phyloP scores from a whole-genome alignment of 2,113 vertebrate genomes.

The Coracopsis vasa region DNA sequence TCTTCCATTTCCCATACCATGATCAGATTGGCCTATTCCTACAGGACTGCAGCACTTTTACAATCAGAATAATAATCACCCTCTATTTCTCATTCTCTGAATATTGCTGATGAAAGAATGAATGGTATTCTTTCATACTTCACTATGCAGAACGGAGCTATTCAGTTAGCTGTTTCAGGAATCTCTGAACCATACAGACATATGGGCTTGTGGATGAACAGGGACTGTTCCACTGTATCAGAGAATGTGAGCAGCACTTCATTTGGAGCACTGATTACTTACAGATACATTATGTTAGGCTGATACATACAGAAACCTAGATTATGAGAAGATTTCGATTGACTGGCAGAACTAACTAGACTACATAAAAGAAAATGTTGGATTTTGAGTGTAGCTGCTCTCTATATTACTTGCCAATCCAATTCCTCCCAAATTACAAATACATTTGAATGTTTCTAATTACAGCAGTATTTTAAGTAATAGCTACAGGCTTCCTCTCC shows the following conservation, averaged over 20 bases:
- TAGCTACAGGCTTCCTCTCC: background rate
- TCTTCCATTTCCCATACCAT: background rate
- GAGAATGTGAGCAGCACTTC: background rate
- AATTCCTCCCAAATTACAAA: background rate
- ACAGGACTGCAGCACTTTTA: background rate
- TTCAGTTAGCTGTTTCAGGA: background rate
- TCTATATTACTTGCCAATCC: background rate
- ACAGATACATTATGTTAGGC: background rate
- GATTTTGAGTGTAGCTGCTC: background rate
- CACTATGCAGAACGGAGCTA: rapidly evolving
- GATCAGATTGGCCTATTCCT: slow-evolving; percentile 17
- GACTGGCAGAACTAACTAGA: rapidly evolving
- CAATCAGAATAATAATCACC: slow-evolving; percentile 8
- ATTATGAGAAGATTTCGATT: background rate
- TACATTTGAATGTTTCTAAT: background rate
- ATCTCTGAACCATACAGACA: background rate
- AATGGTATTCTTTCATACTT: background rate
- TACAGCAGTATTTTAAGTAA: background rate
- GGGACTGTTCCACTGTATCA: background rate
- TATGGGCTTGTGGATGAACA: background rate
- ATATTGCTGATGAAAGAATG: slow-evolving; percentile 8
- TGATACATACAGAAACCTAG: background rate
- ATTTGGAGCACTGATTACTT: background rate
- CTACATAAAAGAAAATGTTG: background rate
- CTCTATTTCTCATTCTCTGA: slow-evolving; percentile 17